A percentile compares a stretch with the other conserved stretches of the same genome.
Conservation (phyloP, 2,888 invertebrate genomes). For the Ectemnius lituratus region DNA sequence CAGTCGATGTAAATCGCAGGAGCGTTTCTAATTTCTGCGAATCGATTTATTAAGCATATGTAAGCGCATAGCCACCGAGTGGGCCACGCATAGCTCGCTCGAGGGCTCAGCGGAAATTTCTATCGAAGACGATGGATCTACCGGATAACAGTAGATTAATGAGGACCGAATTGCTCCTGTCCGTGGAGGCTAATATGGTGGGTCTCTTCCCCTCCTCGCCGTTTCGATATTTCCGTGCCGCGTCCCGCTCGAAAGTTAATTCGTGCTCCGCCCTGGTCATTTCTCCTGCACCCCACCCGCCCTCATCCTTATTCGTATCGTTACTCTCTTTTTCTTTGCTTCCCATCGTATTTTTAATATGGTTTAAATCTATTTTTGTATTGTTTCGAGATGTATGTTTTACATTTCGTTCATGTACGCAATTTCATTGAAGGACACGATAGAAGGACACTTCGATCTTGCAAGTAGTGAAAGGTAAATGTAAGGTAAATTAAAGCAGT, state of each 20-base stretch:
- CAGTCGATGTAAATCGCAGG: background rate
- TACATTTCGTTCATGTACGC: too few relatives aligned
- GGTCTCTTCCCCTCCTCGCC: slow-evolving; percentile 16
- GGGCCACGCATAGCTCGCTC: slow-evolving; percentile 11
- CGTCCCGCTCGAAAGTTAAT: background rate
- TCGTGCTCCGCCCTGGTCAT: slow-evolving; percentile 16
- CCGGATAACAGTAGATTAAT: slow-evolving; percentile 65
- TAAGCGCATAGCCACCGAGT: too few relatives aligned
- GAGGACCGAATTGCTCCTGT: slow-evolving; percentile 42
- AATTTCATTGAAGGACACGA: too few relatives aligned
- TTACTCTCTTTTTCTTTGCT: background rate
- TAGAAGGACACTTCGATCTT: too few relatives aligned
- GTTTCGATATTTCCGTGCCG: slow-evolving; percentile 27
- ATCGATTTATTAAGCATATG: slow-evolving; percentile 30
- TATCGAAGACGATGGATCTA: slow-evolving; percentile 61
- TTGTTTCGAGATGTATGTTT: too few relatives aligned
- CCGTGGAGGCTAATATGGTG: slow-evolving; percentile 1
- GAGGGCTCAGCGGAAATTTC: slow-evolving; percentile 52
- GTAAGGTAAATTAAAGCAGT: too few relatives aligned
- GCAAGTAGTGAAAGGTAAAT: too few relatives aligned
- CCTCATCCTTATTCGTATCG: slow-evolving; percentile 4
- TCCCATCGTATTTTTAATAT: background rate
- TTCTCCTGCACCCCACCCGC: slow-evolving; percentile 17
- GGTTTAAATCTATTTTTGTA: too few relatives aligned
- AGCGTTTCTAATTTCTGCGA: slow-evolving; percentile 48